phyloP scores from a whole-genome alignment of 2,888 invertebrate genomes.

The Ectropis crepuscularia region DNA sequence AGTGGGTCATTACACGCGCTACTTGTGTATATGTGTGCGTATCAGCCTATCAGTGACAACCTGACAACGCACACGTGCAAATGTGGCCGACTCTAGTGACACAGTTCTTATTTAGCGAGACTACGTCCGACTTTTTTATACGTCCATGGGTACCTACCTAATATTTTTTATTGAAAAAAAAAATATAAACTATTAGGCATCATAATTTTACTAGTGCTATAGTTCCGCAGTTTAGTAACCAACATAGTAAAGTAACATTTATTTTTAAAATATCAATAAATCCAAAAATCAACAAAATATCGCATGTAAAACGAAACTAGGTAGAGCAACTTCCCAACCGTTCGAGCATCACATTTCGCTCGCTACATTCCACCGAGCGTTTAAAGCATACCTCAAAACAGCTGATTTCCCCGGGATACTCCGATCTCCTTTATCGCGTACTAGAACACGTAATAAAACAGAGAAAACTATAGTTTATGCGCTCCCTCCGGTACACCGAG shows the following conservation, averaged over 20 bases:
- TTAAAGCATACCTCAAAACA: constrained; percentile 83
- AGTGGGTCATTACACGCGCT: no score
- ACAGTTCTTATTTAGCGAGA: no score
- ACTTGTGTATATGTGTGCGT: no score
- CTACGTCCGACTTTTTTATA: no score
- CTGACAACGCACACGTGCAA: no score
- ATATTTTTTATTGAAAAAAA: background rate
- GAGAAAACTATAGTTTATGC: constrained; percentile 84
- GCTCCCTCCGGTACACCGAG: constrained; percentile 78
- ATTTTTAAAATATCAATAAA: background rate
- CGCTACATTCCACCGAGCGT: constrained; percentile 83
- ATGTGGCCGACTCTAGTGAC: no score
- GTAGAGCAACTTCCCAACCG: constrained; percentile 69
- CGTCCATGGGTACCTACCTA: no score
- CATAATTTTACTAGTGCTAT: background rate
- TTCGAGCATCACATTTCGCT: constrained; percentile 75
- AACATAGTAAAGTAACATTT: background rate
- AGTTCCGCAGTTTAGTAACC: constrained; percentile 8
- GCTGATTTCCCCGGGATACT: constrained; percentile 82
- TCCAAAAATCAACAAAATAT: background rate
- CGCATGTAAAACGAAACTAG: constrained; percentile 33
- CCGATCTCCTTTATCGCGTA: constrained; percentile 81
- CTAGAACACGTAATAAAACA: constrained; percentile 83
- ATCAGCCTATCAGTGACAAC: no score
- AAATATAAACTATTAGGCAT: background rate